phyloP scores from a whole-genome alignment of 1,140 invertebrate genomes.

The Eufriesea mexicana region DNA sequence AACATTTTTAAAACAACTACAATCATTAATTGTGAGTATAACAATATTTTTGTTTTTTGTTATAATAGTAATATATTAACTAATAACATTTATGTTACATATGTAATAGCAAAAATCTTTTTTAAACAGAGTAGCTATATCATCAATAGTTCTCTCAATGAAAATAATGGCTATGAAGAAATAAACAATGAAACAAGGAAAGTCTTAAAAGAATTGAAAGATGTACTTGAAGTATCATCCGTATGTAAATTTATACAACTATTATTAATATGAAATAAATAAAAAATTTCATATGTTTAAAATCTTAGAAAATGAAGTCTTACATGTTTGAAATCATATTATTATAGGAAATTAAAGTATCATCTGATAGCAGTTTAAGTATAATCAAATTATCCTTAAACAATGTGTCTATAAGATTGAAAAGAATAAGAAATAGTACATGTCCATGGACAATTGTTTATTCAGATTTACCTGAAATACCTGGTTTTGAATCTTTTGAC shows the following conservation, averaged over 20 bases:
- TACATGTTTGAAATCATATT: slow-evolving; percentile 31
- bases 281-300: slow-evolving; percentile 27
- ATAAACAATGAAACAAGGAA: neutral
- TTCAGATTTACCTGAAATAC: slow-evolving; percentile 73
- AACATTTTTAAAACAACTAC: slow-evolving; percentile 68
- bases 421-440: slow-evolving; percentile 45
- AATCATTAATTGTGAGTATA: slow-evolving; percentile 65
- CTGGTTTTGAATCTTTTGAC: slow-evolving; percentile 56
- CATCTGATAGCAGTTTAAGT: slow-evolving; percentile 63
- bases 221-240: slow-evolving; percentile 54
- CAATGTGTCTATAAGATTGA: slow-evolving; percentile 56
- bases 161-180: slow-evolving; percentile 8
- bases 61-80: slow-evolving; percentile 9
- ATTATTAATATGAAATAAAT: neutral
- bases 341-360: slow-evolving; percentile 66
- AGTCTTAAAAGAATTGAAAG: slow-evolving; percentile 65
- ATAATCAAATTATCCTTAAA: slow-evolving; percentile 66
- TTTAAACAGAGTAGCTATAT: slow-evolving; percentile 42
- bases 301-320: slow-evolving; percentile 15
- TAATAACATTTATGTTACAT: neutral
- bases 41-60: neutral
- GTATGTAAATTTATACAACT: slow-evolving; percentile 57
- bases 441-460: slow-evolving; percentile 73
- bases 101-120: neutral
- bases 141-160: neutral